Evolutionary conservation across 1,140 invertebrate genomes (phyloP), one percentile per base, ranked within the genome.

Genomic region (Melipona quadrifasciata): DNA sequence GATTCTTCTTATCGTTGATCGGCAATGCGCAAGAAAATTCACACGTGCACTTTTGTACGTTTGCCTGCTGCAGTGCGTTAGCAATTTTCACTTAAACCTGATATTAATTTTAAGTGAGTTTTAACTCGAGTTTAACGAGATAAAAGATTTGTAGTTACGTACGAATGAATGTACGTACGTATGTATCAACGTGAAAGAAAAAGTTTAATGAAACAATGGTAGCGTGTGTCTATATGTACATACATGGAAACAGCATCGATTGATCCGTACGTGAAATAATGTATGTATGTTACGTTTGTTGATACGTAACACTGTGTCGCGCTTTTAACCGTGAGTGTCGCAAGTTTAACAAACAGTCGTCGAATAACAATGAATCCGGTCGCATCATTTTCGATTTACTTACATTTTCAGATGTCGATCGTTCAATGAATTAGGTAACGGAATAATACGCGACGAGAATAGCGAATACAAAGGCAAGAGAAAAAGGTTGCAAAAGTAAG

Each of bases 351-450:
- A 27, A n/a, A 68, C 34, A 64, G 78, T 53, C 39, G 6, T 27
- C 21, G 82, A 83, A 83, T 78, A 31, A 6, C 34, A 58, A 78
- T 57, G 65, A 76, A 39, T 27, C 1, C 10, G 21, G 6, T 17
- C 17, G 31, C 24, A 24, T 55, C 47, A 64, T 51, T 68, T 57
- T 58, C 64, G 53, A 24, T 77, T 31, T 58, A 58, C 73, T 24
- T 77, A 27, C 31, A 51, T 51, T 31, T 51, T 16, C 47, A 21
- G 24, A 47, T 47, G 31, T 39, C 10, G 11, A 19, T 19, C 70
- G n/a, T 65, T 39, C 58, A 16, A 65, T 51, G 39, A 65, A 65
- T 24, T 17, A 51, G 2, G 73, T 75, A 34, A 75, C 31, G 31
- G n/a, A 24, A 17, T 27, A 21, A 4, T 21, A 31, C 27, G 73